phyloP scores from a whole-genome alignment of 2,888 invertebrate species.

The Drosophila colorata region DNA sequence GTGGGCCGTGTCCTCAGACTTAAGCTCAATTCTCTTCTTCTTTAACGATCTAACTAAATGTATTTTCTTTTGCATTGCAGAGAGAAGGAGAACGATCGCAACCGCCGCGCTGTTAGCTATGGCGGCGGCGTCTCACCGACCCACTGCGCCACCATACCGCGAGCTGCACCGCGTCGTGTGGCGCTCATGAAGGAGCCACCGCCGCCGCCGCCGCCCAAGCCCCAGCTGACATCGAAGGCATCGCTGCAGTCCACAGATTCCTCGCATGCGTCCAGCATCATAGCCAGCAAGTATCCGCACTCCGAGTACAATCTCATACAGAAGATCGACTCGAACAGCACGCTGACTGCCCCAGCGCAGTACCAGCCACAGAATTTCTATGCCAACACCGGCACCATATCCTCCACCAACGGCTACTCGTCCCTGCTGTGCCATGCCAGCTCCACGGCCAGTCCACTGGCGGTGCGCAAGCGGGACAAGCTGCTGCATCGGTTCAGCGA shows the following conservation, averaged over 20 bases:
- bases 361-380: conserved; percentile 83
- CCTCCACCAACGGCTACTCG: conserved; percentile 64
- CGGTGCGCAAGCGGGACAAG: conserved; percentile 84
- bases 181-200: conserved; percentile 84
- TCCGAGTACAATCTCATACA: conserved; percentile 84
- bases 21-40: conserved; percentile 1
- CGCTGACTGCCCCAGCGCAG: conserved; percentile 77
- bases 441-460: conserved; percentile 83
- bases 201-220: conserved; percentile 83
- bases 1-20: conserved; percentile 60
- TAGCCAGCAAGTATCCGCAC: conserved; percentile 83
- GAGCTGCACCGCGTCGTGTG: conserved; percentile 84
- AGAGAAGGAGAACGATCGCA: conserved; percentile 84
- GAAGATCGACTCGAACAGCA: conserved; percentile 82
- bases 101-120: conserved; percentile 84
- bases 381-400: conserved; percentile 78
- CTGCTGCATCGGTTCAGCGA: conserved; percentile 85
- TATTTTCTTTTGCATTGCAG: conserved; percentile 67
- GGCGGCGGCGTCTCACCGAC: conserved; percentile 72
- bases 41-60: conserved; percentile 9
- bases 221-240: conserved; percentile 75
- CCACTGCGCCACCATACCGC: conserved; percentile 80
- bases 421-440: conserved; percentile 83
- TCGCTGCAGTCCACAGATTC: conserved; percentile 72
- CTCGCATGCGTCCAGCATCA: conserved; percentile 69